These are phyloP conservation scores for Aporrectodea caliginosa DNA, from an alignment of 1,140 invertebrate species.

Conservation along the genomic window DNA sequence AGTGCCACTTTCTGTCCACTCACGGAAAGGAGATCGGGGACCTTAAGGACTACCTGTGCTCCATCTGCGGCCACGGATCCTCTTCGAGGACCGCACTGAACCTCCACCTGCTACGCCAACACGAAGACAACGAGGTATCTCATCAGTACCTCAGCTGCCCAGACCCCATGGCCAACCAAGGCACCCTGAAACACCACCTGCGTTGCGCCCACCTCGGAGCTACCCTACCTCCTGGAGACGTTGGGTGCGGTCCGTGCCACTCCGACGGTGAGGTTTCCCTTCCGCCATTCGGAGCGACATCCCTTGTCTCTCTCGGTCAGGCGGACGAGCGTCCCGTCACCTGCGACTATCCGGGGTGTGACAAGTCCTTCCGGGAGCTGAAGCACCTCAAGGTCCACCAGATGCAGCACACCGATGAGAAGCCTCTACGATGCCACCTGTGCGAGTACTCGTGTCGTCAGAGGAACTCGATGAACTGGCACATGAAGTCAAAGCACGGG, in stretches of 20 bases:
- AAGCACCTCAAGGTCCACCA: constrained; percentile 70
- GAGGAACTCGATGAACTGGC: constrained; percentile 47
- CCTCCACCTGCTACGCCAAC: constrained; percentile 12
- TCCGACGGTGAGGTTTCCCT: background rate
- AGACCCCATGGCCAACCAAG: background rate
- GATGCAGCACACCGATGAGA: constrained; percentile 75
- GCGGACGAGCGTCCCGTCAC: background rate
- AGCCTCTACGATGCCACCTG: constrained; percentile 73
- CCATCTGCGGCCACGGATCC: constrained; percentile 25
- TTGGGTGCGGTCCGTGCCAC: too few relatives aligned
- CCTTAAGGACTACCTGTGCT: constrained; percentile 24
- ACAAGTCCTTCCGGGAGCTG: constrained; percentile 47
- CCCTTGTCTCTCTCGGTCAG: background rate
- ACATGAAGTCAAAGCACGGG: constrained; percentile 37
- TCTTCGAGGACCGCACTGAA: constrained; percentile 4
- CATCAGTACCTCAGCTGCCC: background rate
- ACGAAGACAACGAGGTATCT: too few relatives aligned
- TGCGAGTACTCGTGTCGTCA: constrained; percentile 50
- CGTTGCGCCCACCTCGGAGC: background rate
- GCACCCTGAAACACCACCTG: background rate
- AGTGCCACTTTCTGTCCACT: constrained; percentile 26
- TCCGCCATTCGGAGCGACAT: background rate
- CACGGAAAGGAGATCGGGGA: constrained; percentile 28
- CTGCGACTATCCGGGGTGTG: constrained; percentile 40
- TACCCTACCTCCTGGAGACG: too few relatives aligned